Percentiles rank a stretch among this genome's conserved stretches.
These are phyloP conservation scores for Lanius ludovicianus DNA, from an alignment of 2,113 vertebrate species.

Conservation along the genomic window DNA sequence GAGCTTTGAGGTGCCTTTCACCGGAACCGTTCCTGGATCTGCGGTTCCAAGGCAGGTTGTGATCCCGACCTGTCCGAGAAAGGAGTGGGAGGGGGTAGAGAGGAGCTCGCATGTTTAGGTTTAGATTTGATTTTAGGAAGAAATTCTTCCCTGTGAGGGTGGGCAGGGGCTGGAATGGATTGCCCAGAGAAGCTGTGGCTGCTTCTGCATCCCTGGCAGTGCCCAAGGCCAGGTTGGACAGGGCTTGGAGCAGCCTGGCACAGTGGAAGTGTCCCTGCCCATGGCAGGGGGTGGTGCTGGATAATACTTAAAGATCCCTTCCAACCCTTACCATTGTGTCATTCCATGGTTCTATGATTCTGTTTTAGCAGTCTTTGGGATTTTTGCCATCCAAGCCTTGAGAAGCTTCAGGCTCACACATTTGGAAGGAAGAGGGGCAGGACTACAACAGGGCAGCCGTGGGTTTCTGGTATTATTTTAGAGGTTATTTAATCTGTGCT, in stretches of 20 bases:
- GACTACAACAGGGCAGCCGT: accelerated
- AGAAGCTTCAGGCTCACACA: background rate
- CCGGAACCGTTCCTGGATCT: background rate
- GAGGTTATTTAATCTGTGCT: background rate
- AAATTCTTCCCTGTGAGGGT: background rate
- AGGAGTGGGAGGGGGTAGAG: accelerated
- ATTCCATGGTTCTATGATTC: background rate
- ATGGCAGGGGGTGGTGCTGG: background rate
- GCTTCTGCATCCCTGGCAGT: background rate
- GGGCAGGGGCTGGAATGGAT: background rate
- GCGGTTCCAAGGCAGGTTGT: background rate
- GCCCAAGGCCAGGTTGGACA: accelerated
- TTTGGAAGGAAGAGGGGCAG: background rate
- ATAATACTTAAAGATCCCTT: background rate
- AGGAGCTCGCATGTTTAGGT: too few species aligned
- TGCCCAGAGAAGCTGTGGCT: background rate
- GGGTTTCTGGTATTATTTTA: too few species aligned
- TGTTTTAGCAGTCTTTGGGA: too few species aligned
- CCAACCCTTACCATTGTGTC: background rate
- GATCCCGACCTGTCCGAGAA: background rate
- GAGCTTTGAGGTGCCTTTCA: background rate
- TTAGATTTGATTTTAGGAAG: background rate
- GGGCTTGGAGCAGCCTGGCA: background rate
- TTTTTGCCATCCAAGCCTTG: background rate
- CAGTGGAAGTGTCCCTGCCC: background rate